These are phyloP conservation scores for Lasioglossum malachurum DNA, from an alignment of 2,888 invertebrate species.

Conservation along the genomic window DNA sequence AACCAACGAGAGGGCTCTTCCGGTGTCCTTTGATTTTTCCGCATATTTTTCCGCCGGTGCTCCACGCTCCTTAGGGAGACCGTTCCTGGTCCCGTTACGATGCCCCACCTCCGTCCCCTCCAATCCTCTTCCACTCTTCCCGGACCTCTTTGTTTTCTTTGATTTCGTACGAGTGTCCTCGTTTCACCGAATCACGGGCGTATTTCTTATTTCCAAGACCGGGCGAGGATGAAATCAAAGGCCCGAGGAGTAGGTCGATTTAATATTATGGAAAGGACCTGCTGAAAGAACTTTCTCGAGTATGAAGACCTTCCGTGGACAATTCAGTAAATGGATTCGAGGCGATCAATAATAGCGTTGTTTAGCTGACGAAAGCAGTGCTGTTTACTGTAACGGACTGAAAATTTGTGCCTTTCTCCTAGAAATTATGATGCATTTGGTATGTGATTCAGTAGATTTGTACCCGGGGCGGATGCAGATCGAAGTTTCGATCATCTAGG, in stretches of 20 bases:
- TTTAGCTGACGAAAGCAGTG: neutral
- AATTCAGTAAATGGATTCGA: neutral
- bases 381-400: too few relatives aligned
- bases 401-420: too few relatives aligned
- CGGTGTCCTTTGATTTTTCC: constrained; percentile 19
- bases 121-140: neutral
- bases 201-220: neutral
- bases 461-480: too few relatives aligned
- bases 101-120: neutral
- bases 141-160: constrained; percentile 4
- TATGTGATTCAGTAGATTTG: too few relatives aligned
- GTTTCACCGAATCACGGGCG: neutral
- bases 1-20: constrained; percentile 14
- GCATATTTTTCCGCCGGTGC: constrained; percentile 25
- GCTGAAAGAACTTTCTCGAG: neutral
- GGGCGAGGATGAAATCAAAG: neutral
- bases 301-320: neutral
- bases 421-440: too few relatives aligned
- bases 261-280: neutral
- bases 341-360: neutral
- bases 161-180: constrained; percentile 17
- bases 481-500: too few relatives aligned
- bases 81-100: neutral
- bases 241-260: neutral
- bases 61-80: neutral